A percentile compares a stretch with the other conserved stretches of the same genome.
Evolutionary conservation across 2,797 vertebrate genomes (phyloP).

Genomic region (Eupleurogrammus muticus): DNA sequence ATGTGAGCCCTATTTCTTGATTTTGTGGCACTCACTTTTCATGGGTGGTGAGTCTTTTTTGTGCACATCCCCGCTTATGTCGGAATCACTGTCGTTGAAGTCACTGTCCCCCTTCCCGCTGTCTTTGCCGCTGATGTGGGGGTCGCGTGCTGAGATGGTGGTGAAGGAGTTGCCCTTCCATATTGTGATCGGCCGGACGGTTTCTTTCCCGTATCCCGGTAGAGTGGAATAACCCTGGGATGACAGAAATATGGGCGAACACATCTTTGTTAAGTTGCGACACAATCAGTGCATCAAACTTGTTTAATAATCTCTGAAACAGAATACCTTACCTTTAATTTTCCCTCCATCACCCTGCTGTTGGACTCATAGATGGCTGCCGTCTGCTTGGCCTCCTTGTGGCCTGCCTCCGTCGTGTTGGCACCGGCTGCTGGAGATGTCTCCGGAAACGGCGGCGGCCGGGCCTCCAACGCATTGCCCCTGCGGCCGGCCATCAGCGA

Average conservation of each 20-base stretch:
- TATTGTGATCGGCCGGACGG: conserved; percentile 89
- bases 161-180: conserved; percentile 98
- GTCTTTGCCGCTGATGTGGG: conserved; percentile 97
- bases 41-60: conserved; percentile 89
- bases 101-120: conserved; percentile 98
- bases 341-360: conserved; percentile 87
- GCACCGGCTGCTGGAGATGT: conserved; percentile 84
- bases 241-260: conserved; percentile 24
- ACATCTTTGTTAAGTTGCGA: conserved; percentile 17
- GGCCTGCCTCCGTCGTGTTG: conserved; percentile 81
- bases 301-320: conserved; percentile 1
- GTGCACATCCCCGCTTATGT: conserved; percentile 93
- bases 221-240: conserved; percentile 89
- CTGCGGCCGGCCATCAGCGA: conserved; percentile 83
- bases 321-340: conserved; percentile 87
- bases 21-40: conserved; percentile 79
- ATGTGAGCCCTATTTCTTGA: not conserved
- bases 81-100: conserved; percentile 97
- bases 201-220: conserved; percentile 90
- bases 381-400: conserved; percentile 83
- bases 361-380: conserved; percentile 89
- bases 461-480: conserved; percentile 89
- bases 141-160: conserved; percentile 92
- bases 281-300: conserved; percentile 5
- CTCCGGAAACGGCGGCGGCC: conserved; percentile 89